These are phyloP conservation scores for Anguilla megastoma DNA, from an alignment of 2,797 vertebrate genomes.

Conservation along the genomic window DNA sequence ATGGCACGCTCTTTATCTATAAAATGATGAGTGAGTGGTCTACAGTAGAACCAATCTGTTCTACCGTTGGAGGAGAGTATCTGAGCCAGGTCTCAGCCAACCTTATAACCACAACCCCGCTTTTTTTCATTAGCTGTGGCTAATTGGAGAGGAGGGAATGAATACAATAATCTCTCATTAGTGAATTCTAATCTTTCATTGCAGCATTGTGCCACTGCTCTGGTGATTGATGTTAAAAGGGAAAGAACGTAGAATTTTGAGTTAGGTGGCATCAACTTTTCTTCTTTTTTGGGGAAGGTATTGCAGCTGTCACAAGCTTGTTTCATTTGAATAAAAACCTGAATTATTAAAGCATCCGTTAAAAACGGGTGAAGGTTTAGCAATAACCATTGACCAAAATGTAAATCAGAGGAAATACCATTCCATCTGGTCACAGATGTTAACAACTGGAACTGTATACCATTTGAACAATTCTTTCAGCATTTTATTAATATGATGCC, in stretches of 20 bases:
- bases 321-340: slow-evolving; percentile 40
- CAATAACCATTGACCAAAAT: not conserved
- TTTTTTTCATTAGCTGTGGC: slow-evolving; percentile 23
- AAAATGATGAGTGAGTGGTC: not conserved
- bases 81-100: not conserved
- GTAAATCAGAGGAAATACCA: not conserved
- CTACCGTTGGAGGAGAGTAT: not conserved
- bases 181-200: slow-evolving; percentile 38
- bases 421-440: not conserved
- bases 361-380: not conserved
- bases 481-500: not conserved
- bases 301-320: slow-evolving; percentile 41
- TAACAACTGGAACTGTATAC: not conserved
- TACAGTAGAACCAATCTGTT: not conserved
- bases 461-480: not conserved
- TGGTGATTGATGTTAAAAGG: slow-evolving; percentile 32
- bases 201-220: slow-evolving; percentile 31
- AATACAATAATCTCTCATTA: slow-evolving; percentile 44
- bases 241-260: not conserved
- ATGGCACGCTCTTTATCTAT: not conserved
- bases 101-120: slow-evolving; percentile 13
- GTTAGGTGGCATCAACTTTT: not conserved
- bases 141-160: slow-evolving; percentile 37
- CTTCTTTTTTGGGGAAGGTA: slow-evolving; percentile 7
- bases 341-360: slow-evolving; percentile 16